Evolutionary conservation across 2,113 vertebrate genomes (phyloP).

Genomic region (Dendrocopos noguchii): DNA sequence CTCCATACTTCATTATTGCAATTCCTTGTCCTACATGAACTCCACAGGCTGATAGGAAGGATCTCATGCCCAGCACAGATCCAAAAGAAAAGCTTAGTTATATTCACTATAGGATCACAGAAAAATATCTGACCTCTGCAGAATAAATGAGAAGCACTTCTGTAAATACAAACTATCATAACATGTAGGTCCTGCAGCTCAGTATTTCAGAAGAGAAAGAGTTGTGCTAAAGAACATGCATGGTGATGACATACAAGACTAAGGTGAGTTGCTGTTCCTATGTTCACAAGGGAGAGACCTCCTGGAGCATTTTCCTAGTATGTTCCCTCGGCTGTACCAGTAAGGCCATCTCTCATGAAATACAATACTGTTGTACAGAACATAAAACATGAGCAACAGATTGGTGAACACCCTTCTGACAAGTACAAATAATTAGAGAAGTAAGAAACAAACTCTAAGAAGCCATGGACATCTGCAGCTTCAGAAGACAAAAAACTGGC

Average conservation of each 20-base stretch:
- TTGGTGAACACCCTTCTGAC: background rate
- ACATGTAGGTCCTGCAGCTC: background rate
- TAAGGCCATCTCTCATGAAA: background rate
- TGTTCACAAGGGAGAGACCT: background rate
- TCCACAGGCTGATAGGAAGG: background rate
- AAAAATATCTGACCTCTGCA: background rate
- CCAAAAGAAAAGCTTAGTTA: background rate
- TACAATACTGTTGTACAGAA: background rate
- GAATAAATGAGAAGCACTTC: background rate
- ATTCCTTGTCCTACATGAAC: background rate
- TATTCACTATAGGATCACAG: background rate
- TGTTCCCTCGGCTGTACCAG: background rate
- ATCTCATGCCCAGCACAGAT: background rate
- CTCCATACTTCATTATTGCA: background rate
- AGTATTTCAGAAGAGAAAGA: background rate
- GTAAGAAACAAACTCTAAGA: background rate
- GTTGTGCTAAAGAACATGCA: background rate
- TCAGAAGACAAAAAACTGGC: background rate
- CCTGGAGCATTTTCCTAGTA: background rate
- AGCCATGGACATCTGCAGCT: background rate
- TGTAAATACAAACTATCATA: background rate
- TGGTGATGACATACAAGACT: background rate
- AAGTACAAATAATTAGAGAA: background rate
- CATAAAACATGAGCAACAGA: background rate
- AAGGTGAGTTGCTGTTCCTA: background rate